Percentiles rank a stretch among this genome's conserved stretches.
Conservation (phyloP, 2,888 invertebrate genomes). For the Ormyrus pomaceus region DNA sequence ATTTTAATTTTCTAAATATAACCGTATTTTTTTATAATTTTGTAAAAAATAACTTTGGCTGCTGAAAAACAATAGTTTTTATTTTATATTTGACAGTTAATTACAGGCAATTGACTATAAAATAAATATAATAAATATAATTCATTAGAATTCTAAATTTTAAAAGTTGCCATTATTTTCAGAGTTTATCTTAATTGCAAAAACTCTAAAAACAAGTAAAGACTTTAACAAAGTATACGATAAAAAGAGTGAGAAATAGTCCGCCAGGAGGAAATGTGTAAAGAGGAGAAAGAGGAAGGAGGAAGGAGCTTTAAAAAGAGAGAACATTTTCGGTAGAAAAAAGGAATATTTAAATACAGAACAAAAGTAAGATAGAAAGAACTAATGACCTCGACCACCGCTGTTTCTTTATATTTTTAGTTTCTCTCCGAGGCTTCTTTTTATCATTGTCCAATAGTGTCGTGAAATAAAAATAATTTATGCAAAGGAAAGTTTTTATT, state of each 20-base stretch:
- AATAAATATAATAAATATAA: too few relatives aligned
- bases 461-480: neutral
- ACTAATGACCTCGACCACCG: conserved; percentile 34
- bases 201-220: neutral
- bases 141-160: too few relatives aligned
- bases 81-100: too few relatives aligned
- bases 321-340: conserved; percentile 4
- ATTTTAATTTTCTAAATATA: too few relatives aligned
- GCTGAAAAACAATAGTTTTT: too few relatives aligned
- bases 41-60: too few relatives aligned
- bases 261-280: conserved; percentile 15
- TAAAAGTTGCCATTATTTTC: too few relatives aligned
- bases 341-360: conserved; percentile 32
- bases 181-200: neutral
- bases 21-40: too few relatives aligned
- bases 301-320: conserved; percentile 15
- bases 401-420: conserved; percentile 26
- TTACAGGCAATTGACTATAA: too few relatives aligned
- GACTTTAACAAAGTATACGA: conserved; percentile 10
- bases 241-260: conserved; percentile 22
- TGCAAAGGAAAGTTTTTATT: neutral
- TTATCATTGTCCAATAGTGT: neutral
- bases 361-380: conserved; percentile 42
- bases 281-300: conserved; percentile 19
- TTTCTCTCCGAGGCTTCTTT: conserved; percentile 3